phyloP scores from a whole-genome alignment of 2,888 invertebrate species.

The Epinotia demarniana region DNA sequence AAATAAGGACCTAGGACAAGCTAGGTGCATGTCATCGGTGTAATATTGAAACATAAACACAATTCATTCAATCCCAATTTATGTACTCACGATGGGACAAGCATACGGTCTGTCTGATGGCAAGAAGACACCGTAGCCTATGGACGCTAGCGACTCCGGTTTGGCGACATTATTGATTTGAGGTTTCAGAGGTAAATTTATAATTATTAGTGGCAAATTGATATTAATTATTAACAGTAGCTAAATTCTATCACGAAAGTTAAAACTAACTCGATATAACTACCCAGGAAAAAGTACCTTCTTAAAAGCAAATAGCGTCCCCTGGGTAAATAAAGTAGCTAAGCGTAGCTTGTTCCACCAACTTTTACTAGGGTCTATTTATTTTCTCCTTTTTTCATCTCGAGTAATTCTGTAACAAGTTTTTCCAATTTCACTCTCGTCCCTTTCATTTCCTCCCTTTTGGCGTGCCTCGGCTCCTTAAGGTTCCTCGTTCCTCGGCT shows the following conservation, averaged over 20 bases:
- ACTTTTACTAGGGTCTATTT: slow-evolving; percentile 75
- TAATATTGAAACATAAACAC: background rate
- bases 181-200: background rate
- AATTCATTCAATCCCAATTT: background rate
- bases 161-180: no score
- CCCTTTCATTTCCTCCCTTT: slow-evolving; percentile 81
- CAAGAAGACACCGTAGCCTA: no score
- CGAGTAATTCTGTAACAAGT: slow-evolving; percentile 82
- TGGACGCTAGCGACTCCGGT: no score
- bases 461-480: slow-evolving; percentile 71
- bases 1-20: background rate
- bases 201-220: background rate
- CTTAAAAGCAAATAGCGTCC: slow-evolving; percentile 52
- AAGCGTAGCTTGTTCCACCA: slow-evolving; percentile 62
- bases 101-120: no score
- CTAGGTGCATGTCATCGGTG: background rate
- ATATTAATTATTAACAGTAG: background rate
- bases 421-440: slow-evolving; percentile 83
- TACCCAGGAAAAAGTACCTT: slow-evolving; percentile 9
- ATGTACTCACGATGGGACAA: no score
- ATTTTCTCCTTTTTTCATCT: slow-evolving; percentile 77
- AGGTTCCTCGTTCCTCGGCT: slow-evolving; percentile 69
- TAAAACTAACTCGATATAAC: slow-evolving; percentile 8
- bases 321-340: slow-evolving; percentile 59
- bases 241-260: background rate